Base-by-base conservation (phyloP, 1,140 invertebrate genomes). In the Euura saliciscinereae region DNA sequence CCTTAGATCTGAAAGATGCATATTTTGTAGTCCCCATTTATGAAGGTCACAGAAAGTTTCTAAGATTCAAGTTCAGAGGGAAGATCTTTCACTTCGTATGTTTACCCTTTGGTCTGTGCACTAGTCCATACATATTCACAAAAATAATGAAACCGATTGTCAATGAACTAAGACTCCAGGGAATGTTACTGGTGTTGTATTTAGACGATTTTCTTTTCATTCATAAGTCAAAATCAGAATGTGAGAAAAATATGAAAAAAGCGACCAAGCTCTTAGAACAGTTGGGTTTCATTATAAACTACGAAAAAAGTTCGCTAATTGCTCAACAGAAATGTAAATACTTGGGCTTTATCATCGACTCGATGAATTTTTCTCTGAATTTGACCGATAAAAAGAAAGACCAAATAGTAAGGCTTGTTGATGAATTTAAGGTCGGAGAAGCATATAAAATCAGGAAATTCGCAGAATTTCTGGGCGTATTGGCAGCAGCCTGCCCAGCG, bases 401-500 rank as follows among this genome's bases (percentile, higher is more conserved):
- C 13, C 64, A 65, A 66, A 65, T 75, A 45, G 4, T 68, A 59
- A 51, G 6, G n/a, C 28, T 75, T 2, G n/a, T n/a, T n/a, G 28
- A 65, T 44, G 2, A 69, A 0, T 75, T 71, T 65, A 71, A 68
- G 43, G 13, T 2, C 11, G 28, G 43, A 7, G 44, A 74, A 13
- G 10, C 5, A 1, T 71, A 64, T 46, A 75, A 69, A 70, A 68
- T 73, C 44, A 6, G 59, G 73, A 44, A 74, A 0, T 73, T 77
- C 64, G 73, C 73, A 11, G 44, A 71, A 51, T 66, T 75, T 68
- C 42, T 76, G 4, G 73, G 73, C 2, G 64, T 68, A 28, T 45
- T 74, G 10, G 46, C 73, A 69, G 71, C 73, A 46, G 73, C 73
- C 4, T 74, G 75, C 42, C 75, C 69, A 43, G 73, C 73, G 43